phyloP scores from a whole-genome alignment of 2,888 invertebrate genomes.

The Hirtodrosophila histrioides region DNA sequence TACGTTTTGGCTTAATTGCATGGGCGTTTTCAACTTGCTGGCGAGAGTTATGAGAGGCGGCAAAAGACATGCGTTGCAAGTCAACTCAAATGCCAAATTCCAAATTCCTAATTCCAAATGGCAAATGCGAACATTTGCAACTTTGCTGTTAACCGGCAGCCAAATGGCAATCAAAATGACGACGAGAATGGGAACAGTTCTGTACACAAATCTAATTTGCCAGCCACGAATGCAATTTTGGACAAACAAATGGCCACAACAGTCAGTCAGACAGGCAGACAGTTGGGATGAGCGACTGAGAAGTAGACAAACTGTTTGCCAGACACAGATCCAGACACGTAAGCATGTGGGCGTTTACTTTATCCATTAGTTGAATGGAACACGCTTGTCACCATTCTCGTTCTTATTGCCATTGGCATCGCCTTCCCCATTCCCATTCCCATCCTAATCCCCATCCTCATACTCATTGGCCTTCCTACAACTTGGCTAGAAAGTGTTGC shows the following conservation, averaged over 20 bases:
- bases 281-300: not conserved
- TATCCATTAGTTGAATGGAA: slow-evolving; percentile 31
- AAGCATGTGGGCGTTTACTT: slow-evolving; percentile 30
- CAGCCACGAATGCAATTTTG: slow-evolving; percentile 59
- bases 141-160: slow-evolving; percentile 20
- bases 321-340: slow-evolving; percentile 2
- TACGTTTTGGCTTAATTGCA: slow-evolving; percentile 59
- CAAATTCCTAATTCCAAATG: no score
- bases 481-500: not conserved
- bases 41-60: slow-evolving; percentile 4
- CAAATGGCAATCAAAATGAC: slow-evolving; percentile 21
- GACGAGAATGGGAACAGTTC: not conserved
- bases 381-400: slow-evolving; percentile 1
- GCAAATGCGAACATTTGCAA: slow-evolving; percentile 5
- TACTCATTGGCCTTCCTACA: not conserved
- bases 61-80: not conserved
- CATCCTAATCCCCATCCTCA: not conserved
- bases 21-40: slow-evolving; percentile 14
- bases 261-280: slow-evolving; percentile 1
- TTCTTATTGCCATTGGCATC: not conserved
- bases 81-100: no score
- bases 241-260: slow-evolving; percentile 49
- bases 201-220: slow-evolving; percentile 54
- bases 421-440: no score
- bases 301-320: slow-evolving; percentile 6